Evolutionary conservation across 2,113 vertebrate genomes (phyloP).

Genomic region (Dascyllus trimaculatus): DNA sequence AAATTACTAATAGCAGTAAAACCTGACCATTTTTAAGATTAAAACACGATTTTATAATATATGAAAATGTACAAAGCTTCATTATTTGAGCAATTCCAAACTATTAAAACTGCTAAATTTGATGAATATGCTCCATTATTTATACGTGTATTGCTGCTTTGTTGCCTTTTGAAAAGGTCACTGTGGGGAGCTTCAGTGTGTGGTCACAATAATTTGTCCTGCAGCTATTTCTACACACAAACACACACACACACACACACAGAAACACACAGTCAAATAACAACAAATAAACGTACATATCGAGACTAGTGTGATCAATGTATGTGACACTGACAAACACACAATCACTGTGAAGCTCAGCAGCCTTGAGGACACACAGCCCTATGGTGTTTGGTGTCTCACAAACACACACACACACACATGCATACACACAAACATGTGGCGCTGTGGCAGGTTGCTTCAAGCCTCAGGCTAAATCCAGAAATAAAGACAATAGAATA

Average conservation of each 20-base stretch:
- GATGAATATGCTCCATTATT: slow-evolving; percentile 21
- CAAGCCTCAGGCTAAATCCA: slow-evolving; percentile 65
- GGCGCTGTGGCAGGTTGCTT: slow-evolving; percentile 59
- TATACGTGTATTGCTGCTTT: slow-evolving; percentile 39
- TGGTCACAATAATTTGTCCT: slow-evolving; percentile 63
- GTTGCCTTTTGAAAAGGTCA: slow-evolving; percentile 69
- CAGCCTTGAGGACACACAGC: slow-evolving; percentile 58
- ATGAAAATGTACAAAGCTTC: background rate
- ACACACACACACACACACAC: slow-evolving; percentile 8
- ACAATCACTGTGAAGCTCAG: slow-evolving; percentile 60
- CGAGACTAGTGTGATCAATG: slow-evolving; percentile 55
- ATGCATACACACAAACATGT: slow-evolving; percentile 40
- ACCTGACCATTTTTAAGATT: no score
- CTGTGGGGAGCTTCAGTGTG: slow-evolving; percentile 47
- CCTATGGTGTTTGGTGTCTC: slow-evolving; percentile 45
- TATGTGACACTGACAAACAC: slow-evolving; percentile 61
- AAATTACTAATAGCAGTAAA: no score
- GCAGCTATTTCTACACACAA: slow-evolving; percentile 41
- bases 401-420: slow-evolving; percentile 42
- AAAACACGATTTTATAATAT: background rate
- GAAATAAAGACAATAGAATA: slow-evolving; percentile 78
- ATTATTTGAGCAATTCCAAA: background rate
- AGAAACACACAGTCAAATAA: slow-evolving; percentile 25
- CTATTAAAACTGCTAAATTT: background rate
- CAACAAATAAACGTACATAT: slow-evolving; percentile 42